Evolutionary conservation across 2,797 vertebrate genomes (phyloP).

Genomic region (Mus minutoides): DNA sequence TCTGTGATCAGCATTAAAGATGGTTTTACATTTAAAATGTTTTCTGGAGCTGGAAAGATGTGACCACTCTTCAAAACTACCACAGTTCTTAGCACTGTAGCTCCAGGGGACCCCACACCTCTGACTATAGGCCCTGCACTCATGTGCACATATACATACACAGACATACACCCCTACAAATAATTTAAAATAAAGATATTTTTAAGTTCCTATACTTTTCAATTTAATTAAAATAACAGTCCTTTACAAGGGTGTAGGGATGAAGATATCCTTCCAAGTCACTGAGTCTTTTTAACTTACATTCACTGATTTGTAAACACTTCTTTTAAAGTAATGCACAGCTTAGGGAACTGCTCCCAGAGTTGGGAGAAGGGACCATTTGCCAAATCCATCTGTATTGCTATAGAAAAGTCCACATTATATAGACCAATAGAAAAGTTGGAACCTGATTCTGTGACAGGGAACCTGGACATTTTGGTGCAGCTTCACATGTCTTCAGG

Average conservation of each 20-base stretch:
- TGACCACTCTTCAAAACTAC: background rate
- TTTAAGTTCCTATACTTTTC: background rate
- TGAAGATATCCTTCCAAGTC: no score
- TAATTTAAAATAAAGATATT: background rate
- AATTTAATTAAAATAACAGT: slow-evolving; percentile 48
- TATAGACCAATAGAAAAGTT: background rate
- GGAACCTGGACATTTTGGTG: background rate
- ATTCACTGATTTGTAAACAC: slow-evolving; percentile 27
- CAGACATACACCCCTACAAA: background rate
- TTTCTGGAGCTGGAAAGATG: background rate
- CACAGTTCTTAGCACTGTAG: background rate
- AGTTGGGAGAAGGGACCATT: background rate
- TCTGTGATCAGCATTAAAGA: background rate
- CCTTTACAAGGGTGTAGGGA: no score
- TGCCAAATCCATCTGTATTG: background rate
- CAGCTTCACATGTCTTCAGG: background rate
- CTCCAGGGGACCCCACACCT: background rate
- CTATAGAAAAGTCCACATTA: background rate
- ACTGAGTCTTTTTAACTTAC: slow-evolving; percentile 21
- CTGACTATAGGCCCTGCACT: background rate
- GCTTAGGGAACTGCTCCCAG: background rate
- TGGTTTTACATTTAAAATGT: slow-evolving; percentile 1
- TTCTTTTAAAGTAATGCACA: background rate
- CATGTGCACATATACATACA: background rate
- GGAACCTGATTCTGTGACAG: background rate